phyloP scores from a whole-genome alignment of 2,888 invertebrate species.

The Hoplodrina ambigua region DNA sequence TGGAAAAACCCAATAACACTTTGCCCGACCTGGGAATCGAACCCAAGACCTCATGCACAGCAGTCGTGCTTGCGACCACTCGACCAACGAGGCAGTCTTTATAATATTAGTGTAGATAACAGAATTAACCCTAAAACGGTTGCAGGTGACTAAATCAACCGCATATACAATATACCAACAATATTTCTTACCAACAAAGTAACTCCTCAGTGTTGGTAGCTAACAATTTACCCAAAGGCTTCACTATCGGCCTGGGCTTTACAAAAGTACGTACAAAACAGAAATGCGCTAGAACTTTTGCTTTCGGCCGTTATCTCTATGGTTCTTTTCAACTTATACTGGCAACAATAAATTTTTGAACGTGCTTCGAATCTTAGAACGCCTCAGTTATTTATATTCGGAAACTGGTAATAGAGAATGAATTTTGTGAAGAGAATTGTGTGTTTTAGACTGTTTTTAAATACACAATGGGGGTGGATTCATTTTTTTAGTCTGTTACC shows the following conservation, averaged over 20 bases:
- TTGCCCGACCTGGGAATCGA: too few species aligned
- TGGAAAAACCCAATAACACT: too few species aligned
- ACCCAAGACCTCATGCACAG: too few species aligned
- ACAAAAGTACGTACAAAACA: constrained; percentile 46
- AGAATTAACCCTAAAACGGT: too few species aligned
- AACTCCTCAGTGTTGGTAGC: not conserved
- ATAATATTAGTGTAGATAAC: too few species aligned
- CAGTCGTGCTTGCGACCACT: too few species aligned
- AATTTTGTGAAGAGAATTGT: constrained; percentile 30
- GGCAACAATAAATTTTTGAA: constrained; percentile 67
- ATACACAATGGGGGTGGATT: not conserved
- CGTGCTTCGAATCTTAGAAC: constrained; percentile 63
- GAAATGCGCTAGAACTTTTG: constrained; percentile 49
- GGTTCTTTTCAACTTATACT: constrained; percentile 65
- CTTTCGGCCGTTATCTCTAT: constrained; percentile 55
- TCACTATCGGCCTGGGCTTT: constrained; percentile 26
- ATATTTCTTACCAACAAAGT: not conserved
- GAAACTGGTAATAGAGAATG: constrained; percentile 29
- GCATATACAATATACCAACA: not conserved
- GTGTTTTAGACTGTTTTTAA: constrained; percentile 24
- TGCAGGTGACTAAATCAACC: too few species aligned
- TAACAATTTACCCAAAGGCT: constrained; percentile 10
- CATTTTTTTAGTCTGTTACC: too few species aligned
- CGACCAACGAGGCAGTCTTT: too few species aligned
- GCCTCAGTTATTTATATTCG: constrained; percentile 56